phyloP scores from a whole-genome alignment of 1,140 invertebrate species.

The Lucilia cuprina region DNA sequence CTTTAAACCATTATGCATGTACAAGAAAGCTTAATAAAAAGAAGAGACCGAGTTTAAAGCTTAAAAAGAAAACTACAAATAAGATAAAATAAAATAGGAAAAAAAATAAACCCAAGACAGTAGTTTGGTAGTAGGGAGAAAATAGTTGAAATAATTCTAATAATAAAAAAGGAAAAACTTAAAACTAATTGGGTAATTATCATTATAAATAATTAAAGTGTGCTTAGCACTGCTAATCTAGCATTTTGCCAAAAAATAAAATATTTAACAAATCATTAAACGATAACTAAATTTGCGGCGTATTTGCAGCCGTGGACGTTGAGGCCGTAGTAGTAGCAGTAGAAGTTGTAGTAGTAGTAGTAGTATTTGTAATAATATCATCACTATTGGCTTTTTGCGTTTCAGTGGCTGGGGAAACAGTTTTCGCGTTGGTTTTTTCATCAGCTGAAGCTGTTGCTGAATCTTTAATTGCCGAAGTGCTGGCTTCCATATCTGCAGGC shows the following conservation, averaged over 20 bases:
- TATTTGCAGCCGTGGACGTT: conserved; percentile 50
- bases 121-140: background rate
- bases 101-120: background rate
- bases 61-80: too few species aligned
- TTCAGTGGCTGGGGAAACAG: background rate
- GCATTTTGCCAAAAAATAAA: conserved; percentile 59
- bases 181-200: conserved; percentile 5
- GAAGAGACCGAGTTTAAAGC: too few species aligned
- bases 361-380: conserved; percentile 23
- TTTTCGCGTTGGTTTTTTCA: background rate
- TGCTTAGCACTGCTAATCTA: conserved; percentile 41
- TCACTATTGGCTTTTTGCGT: background rate
- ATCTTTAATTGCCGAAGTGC: background rate
- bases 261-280: conserved; percentile 61
- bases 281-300: conserved; percentile 61
- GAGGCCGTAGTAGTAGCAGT: conserved; percentile 45
- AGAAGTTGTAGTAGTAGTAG: background rate
- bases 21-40: too few species aligned
- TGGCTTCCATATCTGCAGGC: background rate
- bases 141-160: background rate
- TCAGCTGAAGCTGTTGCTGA: background rate
- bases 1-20: too few species aligned
- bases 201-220: conserved; percentile 25
- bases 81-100: background rate
- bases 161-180: conserved; percentile 8